Evolutionary conservation across 2,797 vertebrate species (phyloP).

Genomic region (Megaceryle alcyon): DNA sequence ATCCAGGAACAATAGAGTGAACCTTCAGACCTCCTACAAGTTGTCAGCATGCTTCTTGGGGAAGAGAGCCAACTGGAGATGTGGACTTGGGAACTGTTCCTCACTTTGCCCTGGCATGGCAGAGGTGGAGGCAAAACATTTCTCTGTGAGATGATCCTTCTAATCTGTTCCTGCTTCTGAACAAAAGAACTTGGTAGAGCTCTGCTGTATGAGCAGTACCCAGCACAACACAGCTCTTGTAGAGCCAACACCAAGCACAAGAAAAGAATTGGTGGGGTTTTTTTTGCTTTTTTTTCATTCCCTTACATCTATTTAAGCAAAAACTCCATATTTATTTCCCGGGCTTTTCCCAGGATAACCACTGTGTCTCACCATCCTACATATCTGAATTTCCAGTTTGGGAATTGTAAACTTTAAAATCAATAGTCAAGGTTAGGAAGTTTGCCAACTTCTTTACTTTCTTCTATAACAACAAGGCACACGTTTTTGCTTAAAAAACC

Average conservation of each 20-base stretch:
- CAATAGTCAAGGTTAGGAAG: not conserved
- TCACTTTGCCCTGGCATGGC: not conserved
- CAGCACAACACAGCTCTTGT: not conserved
- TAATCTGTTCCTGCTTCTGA: not conserved
- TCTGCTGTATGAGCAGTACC: not conserved
- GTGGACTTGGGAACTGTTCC: not conserved
- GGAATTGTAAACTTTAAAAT: not conserved
- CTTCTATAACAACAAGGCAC: not conserved
- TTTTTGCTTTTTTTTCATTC: not conserved
- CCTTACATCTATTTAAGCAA: not conserved
- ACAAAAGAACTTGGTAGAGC: fast-evolving
- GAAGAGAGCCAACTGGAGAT: not conserved
- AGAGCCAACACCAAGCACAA: not conserved
- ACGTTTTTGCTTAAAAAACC: slow-evolving; percentile 26
- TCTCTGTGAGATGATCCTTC: not conserved
- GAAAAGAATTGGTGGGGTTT: not conserved
- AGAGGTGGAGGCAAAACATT: not conserved
- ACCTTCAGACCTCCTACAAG: not conserved
- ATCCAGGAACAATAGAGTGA: not conserved
- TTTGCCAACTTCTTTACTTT: slow-evolving; percentile 42
- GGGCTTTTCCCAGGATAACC: not conserved
- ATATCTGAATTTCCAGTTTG: not conserved
- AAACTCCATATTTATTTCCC: not conserved
- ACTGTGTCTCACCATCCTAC: not conserved
- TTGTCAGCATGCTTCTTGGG: fast-evolving